These are phyloP conservation scores for Muscidifurax raptorellus DNA, from an alignment of 1,140 invertebrate species.

Conservation along the genomic window DNA sequence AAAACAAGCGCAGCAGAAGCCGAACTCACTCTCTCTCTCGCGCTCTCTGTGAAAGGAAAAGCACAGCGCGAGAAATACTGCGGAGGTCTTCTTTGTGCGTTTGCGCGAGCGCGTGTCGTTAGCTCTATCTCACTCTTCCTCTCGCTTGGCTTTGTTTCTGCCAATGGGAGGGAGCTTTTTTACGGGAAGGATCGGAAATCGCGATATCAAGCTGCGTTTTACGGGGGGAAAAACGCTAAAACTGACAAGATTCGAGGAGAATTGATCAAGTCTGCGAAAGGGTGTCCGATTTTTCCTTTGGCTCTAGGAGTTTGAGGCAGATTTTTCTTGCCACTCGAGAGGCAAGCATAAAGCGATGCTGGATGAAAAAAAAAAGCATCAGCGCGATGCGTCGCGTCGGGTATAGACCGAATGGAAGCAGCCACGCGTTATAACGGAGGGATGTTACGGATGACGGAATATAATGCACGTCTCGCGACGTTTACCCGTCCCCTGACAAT, in stretches of 20 bases:
- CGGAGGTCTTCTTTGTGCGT: background rate
- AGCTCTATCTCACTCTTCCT: background rate
- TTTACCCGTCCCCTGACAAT: slow-evolving; percentile 21
- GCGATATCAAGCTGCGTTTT: too few species aligned
- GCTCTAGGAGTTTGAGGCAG: background rate
- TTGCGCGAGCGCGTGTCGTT: slow-evolving; percentile 1
- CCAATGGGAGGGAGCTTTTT: background rate
- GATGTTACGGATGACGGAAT: background rate
- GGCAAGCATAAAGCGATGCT: background rate
- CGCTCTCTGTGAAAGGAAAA: background rate
- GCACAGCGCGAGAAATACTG: slow-evolving; percentile 19
- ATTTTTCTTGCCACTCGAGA: too few species aligned
- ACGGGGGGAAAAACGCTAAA: too few species aligned
- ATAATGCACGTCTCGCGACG: background rate
- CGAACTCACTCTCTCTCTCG: too few species aligned
- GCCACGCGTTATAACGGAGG: background rate
- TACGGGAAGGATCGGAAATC: too few species aligned
- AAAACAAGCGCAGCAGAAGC: slow-evolving; percentile 12
- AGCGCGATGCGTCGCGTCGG: background rate
- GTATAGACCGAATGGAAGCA: background rate
- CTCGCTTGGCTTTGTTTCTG: background rate
- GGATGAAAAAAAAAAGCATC: background rate
- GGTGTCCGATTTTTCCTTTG: slow-evolving; percentile 21
- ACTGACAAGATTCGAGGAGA: too few species aligned
- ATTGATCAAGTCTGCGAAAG: background rate